Evolutionary conservation across 2,797 vertebrate genomes (phyloP).

Genomic region (Anguilla obscura): DNA sequence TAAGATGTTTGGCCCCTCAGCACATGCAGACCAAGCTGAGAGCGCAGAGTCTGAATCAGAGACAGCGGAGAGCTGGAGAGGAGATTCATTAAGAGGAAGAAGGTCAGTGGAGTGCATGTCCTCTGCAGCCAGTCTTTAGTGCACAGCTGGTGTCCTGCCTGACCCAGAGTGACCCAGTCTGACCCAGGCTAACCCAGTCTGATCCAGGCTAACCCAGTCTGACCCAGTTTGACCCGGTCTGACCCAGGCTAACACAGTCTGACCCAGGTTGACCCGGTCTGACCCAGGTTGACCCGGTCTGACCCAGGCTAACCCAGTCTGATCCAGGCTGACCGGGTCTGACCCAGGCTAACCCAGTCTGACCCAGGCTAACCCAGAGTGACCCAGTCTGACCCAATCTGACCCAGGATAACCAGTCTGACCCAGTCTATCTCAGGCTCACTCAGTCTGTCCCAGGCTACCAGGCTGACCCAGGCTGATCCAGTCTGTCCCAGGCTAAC

Average conservation of each 20-base stretch:
- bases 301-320: not conserved
- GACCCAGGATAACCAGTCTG: not conserved
- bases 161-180: not conserved
- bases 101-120: constrained; percentile 80
- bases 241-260: too few relatives aligned
- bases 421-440: not conserved
- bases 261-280: not conserved
- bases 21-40: constrained; percentile 71
- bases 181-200: too few relatives aligned
- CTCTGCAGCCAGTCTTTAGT: constrained; percentile 70
- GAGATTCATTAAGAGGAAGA: constrained; percentile 80
- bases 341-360: not conserved
- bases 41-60: constrained; percentile 67
- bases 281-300: not conserved
- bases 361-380: too few relatives aligned
- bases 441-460: too few relatives aligned
- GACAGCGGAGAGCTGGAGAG: constrained; percentile 70
- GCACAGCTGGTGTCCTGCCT: constrained; percentile 56
- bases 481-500: too few relatives aligned
- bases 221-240: too few relatives aligned
- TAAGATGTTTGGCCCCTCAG: constrained; percentile 65
- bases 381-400: too few relatives aligned
- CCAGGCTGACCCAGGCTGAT: not conserved
- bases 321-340: too few relatives aligned
- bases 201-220: too few relatives aligned